A percentile compares a stretch with the other conserved stretches of the same genome.
phyloP scores from a whole-genome alignment of 2,113 vertebrate species.

The Lophotis ruficrista region DNA sequence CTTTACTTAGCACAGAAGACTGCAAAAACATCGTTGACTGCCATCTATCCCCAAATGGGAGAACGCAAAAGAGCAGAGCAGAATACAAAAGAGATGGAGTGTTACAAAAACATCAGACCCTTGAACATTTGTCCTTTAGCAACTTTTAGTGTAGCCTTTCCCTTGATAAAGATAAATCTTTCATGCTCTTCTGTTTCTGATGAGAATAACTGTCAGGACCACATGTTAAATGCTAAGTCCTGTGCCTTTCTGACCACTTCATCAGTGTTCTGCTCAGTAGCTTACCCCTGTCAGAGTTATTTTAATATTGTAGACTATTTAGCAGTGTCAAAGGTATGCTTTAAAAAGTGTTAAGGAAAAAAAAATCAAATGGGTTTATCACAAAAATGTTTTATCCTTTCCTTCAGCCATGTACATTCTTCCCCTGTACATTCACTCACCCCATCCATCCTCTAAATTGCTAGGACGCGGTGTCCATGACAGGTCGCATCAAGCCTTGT shows the following conservation, averaged over 20 bases:
- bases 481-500: not conserved
- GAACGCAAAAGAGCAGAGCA: not conserved
- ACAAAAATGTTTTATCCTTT: not conserved
- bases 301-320: not conserved
- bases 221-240: not conserved
- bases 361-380: not conserved
- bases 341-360: not conserved
- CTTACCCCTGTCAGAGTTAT: not conserved
- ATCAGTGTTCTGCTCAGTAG: not conserved
- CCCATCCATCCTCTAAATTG: not conserved
- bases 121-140: not conserved
- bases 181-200: not conserved
- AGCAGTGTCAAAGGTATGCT: not conserved
- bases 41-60: not conserved
- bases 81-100: not conserved
- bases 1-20: not conserved
- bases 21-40: not conserved
- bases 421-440: not conserved
- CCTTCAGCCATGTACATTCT: not conserved
- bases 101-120: not conserved
- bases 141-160: not conserved
- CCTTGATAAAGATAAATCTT: not conserved
- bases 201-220: not conserved
- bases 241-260: not conserved
- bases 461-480: not conserved